phyloP scores from a whole-genome alignment of 2,888 invertebrate species.

The Chouioia cunea region DNA sequence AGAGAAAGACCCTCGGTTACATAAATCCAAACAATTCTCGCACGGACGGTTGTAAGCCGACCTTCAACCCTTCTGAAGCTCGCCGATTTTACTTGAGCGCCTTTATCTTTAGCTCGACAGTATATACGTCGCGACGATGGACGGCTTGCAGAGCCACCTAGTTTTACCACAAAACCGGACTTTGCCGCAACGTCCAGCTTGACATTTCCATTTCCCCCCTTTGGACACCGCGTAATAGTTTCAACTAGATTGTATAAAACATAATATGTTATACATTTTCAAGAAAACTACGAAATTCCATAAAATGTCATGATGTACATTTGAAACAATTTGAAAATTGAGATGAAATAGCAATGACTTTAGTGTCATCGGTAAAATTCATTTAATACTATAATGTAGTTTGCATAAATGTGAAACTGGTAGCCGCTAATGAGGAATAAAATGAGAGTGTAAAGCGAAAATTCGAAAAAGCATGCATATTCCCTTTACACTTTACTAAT shows the following conservation, averaged over 20 bases:
- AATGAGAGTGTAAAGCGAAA: too few species aligned
- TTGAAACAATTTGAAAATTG: too few species aligned
- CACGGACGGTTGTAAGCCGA: slow-evolving; percentile 22
- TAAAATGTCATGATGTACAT: too few species aligned
- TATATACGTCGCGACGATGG: slow-evolving; percentile 3
- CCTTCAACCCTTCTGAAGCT: slow-evolving; percentile 10
- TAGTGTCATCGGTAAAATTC: too few species aligned
- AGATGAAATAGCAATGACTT: too few species aligned
- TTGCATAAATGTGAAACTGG: too few species aligned
- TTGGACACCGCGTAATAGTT: slow-evolving; percentile 6
- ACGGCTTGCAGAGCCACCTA: slow-evolving; percentile 18
- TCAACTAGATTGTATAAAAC: not conserved
- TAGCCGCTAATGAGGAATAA: too few species aligned
- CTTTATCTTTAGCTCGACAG: slow-evolving; percentile 25
- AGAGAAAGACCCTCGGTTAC: not conserved
- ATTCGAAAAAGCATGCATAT: too few species aligned
- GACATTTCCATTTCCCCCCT: slow-evolving; percentile 42
- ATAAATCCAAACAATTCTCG: slow-evolving; percentile 1
- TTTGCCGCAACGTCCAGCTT: slow-evolving; percentile 11
- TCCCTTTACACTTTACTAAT: too few species aligned
- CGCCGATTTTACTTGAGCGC: not conserved
- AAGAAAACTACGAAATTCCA: too few species aligned
- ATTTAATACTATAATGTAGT: too few species aligned
- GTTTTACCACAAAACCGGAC: not conserved
- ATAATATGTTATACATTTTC: too few species aligned